Conservation (phyloP, 2,888 invertebrate genomes). For the Adelognathus sp. region DNA sequence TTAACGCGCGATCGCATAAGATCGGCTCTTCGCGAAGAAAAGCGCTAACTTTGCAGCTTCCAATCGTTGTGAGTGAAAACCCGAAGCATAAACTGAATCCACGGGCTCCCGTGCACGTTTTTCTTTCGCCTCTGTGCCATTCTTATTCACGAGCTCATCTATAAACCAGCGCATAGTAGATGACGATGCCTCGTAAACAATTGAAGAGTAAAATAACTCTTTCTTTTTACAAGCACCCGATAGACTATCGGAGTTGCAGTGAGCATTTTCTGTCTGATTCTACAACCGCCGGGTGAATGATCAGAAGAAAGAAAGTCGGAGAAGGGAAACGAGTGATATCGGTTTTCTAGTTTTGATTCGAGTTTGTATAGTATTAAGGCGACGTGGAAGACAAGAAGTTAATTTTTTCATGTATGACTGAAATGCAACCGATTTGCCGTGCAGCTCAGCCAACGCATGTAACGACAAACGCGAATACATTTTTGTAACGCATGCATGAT, state of each 20-base stretch:
- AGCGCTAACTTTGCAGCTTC: slow-evolving; percentile 9
- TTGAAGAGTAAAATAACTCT: slow-evolving; percentile 21
- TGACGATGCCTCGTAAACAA: slow-evolving; percentile 36
- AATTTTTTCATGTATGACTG: too few species aligned
- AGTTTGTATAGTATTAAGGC: neutral
- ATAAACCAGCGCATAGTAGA: neutral
- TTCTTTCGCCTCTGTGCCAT: slow-evolving; percentile 7
- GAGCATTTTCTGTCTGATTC: neutral
- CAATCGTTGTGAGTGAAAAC: slow-evolving; percentile 17
- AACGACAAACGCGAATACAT: too few species aligned
- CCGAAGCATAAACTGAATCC: slow-evolving; percentile 9
- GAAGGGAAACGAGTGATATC: neutral
- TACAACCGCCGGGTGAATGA: too few species aligned
- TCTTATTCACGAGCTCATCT: slow-evolving; percentile 10
- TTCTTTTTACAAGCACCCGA: slow-evolving; percentile 24
- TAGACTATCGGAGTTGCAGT: slow-evolving; percentile 20
- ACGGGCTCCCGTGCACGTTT: slow-evolving; percentile 3
- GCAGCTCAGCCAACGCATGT: too few species aligned
- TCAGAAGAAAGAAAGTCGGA: too few species aligned
- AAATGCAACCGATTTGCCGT: too few species aligned
- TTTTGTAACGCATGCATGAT: too few species aligned
- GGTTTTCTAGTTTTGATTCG: neutral
- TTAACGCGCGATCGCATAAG: slow-evolving; percentile 23
- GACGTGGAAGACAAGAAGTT: too few species aligned
- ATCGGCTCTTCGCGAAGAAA: neutral